Evolutionary conservation across 2,113 vertebrate genomes (phyloP).

Genomic region (Corythoichthys intestinalis): DNA sequence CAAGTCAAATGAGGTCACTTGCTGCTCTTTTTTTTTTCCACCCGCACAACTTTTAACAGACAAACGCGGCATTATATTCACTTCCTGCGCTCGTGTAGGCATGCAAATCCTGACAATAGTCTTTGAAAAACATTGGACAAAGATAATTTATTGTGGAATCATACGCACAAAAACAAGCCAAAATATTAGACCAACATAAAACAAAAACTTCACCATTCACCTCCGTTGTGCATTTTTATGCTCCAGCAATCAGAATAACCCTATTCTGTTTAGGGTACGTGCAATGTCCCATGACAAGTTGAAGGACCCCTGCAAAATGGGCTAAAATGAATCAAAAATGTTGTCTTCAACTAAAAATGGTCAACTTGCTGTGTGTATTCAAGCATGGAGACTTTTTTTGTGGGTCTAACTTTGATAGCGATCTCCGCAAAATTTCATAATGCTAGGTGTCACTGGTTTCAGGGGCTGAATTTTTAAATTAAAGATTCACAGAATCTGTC

Average conservation of each 20-base stretch:
- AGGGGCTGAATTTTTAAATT: too few relatives aligned
- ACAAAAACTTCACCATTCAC: background rate
- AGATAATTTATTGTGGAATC: background rate
- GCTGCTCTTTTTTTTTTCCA: background rate
- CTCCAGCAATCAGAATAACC: background rate
- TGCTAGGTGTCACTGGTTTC: too few relatives aligned
- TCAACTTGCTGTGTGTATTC: too few relatives aligned
- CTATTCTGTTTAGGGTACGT: too few relatives aligned
- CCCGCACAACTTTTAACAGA: background rate
- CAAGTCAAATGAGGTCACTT: background rate
- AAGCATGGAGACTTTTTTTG: too few relatives aligned
- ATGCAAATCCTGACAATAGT: background rate
- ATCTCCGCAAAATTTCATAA: too few relatives aligned
- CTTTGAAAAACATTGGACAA: background rate
- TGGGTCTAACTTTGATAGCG: too few relatives aligned
- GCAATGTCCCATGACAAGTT: too few relatives aligned
- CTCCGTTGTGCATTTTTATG: background rate
- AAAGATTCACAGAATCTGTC: too few relatives aligned
- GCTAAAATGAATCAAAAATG: too few relatives aligned
- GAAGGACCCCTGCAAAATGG: too few relatives aligned
- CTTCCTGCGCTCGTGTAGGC: background rate
- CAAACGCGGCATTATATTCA: background rate
- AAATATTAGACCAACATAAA: background rate
- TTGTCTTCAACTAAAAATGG: too few relatives aligned
- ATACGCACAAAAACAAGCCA: background rate